phyloP scores from a whole-genome alignment of 2,797 vertebrate genomes.

The Coilia nasus region DNA sequence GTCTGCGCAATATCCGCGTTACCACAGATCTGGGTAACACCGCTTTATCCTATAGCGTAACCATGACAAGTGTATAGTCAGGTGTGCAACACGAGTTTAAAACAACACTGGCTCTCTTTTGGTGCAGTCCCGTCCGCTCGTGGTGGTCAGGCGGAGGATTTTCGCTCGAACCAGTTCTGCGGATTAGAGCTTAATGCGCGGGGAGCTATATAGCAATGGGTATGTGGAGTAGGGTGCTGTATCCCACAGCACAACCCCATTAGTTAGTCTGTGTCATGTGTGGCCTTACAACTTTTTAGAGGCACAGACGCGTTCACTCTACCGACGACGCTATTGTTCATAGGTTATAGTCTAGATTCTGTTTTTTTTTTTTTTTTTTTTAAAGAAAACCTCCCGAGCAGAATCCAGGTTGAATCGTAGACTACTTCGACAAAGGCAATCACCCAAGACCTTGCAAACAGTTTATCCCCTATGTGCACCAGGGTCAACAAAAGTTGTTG shows the following conservation, averaged over 20 bases:
- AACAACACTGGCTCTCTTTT: neutral
- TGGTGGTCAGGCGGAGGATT: neutral
- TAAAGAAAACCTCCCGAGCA: neutral
- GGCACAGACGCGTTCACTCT: neutral
- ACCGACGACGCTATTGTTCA: neutral
- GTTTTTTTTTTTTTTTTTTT: neutral
- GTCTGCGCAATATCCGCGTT: neutral
- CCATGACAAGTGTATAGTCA: constrained; percentile 8
- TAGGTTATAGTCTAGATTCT: neutral
- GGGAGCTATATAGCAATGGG: neutral
- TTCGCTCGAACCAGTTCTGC: neutral
- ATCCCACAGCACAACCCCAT: neutral
- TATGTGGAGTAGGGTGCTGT: neutral
- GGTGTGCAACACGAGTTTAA: constrained; percentile 5
- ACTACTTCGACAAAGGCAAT: neutral
- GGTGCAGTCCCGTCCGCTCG: neutral
- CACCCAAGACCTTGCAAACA: neutral
- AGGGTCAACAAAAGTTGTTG: neutral
- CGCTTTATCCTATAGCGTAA: constrained; percentile 1
- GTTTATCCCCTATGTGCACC: neutral
- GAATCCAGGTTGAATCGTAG: neutral
- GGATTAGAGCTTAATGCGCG: neutral
- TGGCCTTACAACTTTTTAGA: neutral
- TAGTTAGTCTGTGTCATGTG: neutral
- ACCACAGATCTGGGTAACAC: neutral